A percentile compares a stretch with the other conserved stretches of the same genome.
These are phyloP conservation scores for Philereme transversata DNA, from an alignment of 2,888 invertebrate species.

Conservation along the genomic window DNA sequence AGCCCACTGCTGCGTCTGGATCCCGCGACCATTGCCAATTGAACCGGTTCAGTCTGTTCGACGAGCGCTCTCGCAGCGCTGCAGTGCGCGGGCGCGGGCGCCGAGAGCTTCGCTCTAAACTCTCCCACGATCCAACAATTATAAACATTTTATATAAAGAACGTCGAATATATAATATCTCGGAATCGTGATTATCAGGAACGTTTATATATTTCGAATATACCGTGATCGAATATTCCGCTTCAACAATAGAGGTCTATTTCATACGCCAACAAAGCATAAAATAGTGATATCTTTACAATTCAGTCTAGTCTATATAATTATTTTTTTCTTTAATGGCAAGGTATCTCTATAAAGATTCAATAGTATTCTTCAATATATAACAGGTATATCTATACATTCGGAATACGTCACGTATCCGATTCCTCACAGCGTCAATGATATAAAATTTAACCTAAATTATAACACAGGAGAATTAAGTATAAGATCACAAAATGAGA, in stretches of 20 bases:
- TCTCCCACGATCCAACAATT: slow-evolving; percentile 63
- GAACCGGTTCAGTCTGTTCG: slow-evolving; percentile 26
- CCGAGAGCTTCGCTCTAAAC: slow-evolving; percentile 51
- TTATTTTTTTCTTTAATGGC: slow-evolving; percentile 80
- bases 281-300: slow-evolving; percentile 84
- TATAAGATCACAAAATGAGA: slow-evolving; percentile 85
- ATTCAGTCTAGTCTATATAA: slow-evolving; percentile 84
- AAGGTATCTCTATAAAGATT: slow-evolving; percentile 83
- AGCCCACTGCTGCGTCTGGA: slow-evolving; percentile 21
- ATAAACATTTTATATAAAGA: slow-evolving; percentile 65
- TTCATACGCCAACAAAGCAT: slow-evolving; percentile 82
- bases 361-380: slow-evolving; percentile 81
- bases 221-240: slow-evolving; percentile 65
- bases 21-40: slow-evolving; percentile 10
- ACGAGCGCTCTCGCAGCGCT: slow-evolving; percentile 22
- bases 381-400: slow-evolving; percentile 82
- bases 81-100: slow-evolving; percentile 37
- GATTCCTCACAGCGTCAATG: slow-evolving; percentile 83
- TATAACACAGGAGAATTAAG: slow-evolving; percentile 85
- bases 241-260: slow-evolving; percentile 77
- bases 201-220: slow-evolving; percentile 66
- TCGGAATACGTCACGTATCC: slow-evolving; percentile 77
- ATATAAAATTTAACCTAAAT: slow-evolving; percentile 85
- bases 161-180: slow-evolving; percentile 67
- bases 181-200: slow-evolving; percentile 69